A percentile compares a stretch with the other conserved stretches of the same genome.
Evolutionary conservation across 1,140 invertebrate genomes (phyloP).

Genomic region (Bursaphelenchus mucronatus): DNA sequence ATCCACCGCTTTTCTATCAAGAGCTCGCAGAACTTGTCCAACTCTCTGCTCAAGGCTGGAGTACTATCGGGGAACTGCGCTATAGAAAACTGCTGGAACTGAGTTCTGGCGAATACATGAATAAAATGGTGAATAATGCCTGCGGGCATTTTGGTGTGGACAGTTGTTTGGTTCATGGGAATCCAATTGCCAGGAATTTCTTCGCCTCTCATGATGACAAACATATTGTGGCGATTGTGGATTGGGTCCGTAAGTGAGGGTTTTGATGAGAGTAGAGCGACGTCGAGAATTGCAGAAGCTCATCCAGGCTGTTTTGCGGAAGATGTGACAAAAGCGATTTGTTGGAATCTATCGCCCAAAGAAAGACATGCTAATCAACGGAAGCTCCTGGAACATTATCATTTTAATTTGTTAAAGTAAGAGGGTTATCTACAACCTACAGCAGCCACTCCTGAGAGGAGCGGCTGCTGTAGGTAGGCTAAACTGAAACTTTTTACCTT

Average conservation of each 20-base stretch:
- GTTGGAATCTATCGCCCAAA: conserved; percentile 51
- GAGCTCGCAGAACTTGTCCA: conserved; percentile 29
- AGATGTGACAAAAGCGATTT: conserved; percentile 56
- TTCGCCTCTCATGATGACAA: conserved; percentile 33
- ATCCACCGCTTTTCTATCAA: conserved; percentile 32
- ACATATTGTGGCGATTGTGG: conserved; percentile 42
- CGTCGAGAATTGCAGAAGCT: conserved; percentile 37
- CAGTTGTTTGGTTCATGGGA: conserved; percentile 47
- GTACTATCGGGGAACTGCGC: background rate
- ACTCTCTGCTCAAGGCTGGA: conserved; percentile 2
- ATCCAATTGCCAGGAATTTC: conserved; percentile 50
- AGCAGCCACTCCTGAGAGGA: no score
- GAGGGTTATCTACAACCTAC: no score
- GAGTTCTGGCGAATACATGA: conserved; percentile 37
- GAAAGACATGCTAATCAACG: conserved; percentile 33
- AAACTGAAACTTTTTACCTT: no score
- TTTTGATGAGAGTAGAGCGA: background rate
- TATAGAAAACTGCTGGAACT: conserved; percentile 38
- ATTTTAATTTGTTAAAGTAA: conserved; percentile 42
- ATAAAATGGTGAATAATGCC: conserved; percentile 15
- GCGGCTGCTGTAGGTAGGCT: no score
- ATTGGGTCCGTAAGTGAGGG: conserved; percentile 51
- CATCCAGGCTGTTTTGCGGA: conserved; percentile 57
- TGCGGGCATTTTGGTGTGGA: conserved; percentile 19
- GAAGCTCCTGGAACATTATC: conserved; percentile 45